Evolutionary conservation across 2,888 invertebrate species (phyloP), one percentile per base, ranked within the genome.

Genomic region (Ormyrus nitidulus): DNA sequence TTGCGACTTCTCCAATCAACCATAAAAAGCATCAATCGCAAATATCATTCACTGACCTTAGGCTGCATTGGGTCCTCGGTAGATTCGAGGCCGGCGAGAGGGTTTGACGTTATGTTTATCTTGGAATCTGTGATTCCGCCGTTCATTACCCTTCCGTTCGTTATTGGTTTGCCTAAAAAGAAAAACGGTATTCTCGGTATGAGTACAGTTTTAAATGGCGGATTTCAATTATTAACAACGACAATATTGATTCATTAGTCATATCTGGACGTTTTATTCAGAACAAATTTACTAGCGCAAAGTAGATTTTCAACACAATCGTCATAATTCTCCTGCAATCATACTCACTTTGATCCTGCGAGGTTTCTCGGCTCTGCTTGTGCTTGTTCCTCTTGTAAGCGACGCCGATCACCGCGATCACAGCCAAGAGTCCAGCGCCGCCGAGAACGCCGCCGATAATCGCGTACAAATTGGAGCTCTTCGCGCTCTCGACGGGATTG

Each of bases 101-200:
- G 95, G 90, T 95, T 95, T 75, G 94, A 93, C 6, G 95, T 95
- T 86, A 95, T 95, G 77, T 95, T 95, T 87, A 95, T 95, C 83
- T 91, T 91, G n/a, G 90, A 90, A 79, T 90, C 90, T 34, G 89
- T 89, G 34, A 89, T 87, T 68, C 89, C 89, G 11, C 91, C 90
- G 80, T 90, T 90, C 84, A 89, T 89, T 82, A 89, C 89, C 83
- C 90, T 87, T 80, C 89, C 91, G 81, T 89, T 91, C 58, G 88
- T 87, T 84, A 89, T 90, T 56, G 90, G 85, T 84, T 91, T 88
- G 48, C 89, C 88, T 91, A 84, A 48, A 84, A 85, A 44, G 13
- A 44, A 48, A 11, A 34, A 34, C 34, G 4, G 34, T 4, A 34
- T 34, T 34, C 34, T 34, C 34, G 34, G 34, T 34, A 34, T 34